Percentiles rank a stretch among this genome's conserved stretches.
These are phyloP conservation scores for Troides aeacus DNA, from an alignment of 2,888 invertebrate species.

Conservation along the genomic window DNA sequence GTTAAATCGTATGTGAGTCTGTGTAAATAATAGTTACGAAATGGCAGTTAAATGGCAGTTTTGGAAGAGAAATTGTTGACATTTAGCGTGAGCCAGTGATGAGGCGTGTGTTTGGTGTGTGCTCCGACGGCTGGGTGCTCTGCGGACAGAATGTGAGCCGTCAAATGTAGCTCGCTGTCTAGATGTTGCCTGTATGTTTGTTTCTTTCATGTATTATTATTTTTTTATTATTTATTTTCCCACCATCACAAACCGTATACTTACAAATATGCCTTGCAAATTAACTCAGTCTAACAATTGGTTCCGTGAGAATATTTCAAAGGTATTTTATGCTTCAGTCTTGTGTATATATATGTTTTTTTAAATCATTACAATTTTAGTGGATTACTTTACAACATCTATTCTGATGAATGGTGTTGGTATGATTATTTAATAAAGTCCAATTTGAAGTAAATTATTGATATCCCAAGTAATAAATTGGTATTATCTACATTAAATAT, in stretches of 20 bases:
- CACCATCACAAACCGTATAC: constrained; percentile 14
- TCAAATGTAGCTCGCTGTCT: constrained; percentile 60
- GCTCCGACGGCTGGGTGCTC: constrained; percentile 76
- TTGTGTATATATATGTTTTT: neutral
- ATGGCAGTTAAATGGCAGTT: constrained; percentile 50
- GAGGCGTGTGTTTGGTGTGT: constrained; percentile 79
- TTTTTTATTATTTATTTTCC: constrained; percentile 32
- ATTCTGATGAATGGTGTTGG: no score
- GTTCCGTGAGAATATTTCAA: neutral
- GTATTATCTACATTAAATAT: no score
- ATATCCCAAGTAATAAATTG: no score
- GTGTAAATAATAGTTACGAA: neutral
- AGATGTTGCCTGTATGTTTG: constrained; percentile 78
- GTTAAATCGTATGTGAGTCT: no score
- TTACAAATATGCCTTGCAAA: neutral
- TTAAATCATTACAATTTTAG: neutral
- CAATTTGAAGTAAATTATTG: no score
- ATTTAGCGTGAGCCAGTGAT: constrained; percentile 50
- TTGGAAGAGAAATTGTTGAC: constrained; percentile 45
- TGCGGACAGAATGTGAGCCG: constrained; percentile 79
- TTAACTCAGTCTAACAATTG: neutral
- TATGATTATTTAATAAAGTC: no score
- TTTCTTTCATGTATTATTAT: constrained; percentile 50
- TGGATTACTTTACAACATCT: neutral
- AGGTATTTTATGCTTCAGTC: constrained; percentile 2